phyloP scores from a whole-genome alignment of 2,888 invertebrate genomes.

The Spisula subtruncata region DNA sequence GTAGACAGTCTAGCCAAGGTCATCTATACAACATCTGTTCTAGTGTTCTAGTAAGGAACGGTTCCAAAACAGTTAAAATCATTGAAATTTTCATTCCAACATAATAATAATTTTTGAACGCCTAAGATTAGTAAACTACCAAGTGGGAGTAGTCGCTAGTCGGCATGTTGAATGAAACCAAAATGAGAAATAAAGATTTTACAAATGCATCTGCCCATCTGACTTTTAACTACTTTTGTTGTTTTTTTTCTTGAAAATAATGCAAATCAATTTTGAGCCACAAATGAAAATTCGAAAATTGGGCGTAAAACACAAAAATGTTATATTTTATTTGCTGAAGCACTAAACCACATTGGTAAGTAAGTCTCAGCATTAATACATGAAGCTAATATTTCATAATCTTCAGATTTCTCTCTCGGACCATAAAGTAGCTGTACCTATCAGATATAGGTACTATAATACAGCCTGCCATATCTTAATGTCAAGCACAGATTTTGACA shows the following conservation, averaged over 20 bases:
- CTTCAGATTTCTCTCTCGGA: neutral
- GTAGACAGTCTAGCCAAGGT: too few species aligned
- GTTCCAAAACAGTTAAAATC: too few species aligned
- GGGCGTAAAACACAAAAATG: neutral
- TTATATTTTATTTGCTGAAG: neutral
- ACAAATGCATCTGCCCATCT: neutral
- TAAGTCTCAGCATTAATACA: neutral
- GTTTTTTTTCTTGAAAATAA: neutral
- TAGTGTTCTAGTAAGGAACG: too few species aligned
- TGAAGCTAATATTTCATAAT: conserved; percentile 13
- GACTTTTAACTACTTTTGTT: too few species aligned
- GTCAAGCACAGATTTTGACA: conserved; percentile 19
- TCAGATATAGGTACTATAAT: neutral
- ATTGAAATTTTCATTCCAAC: too few species aligned
- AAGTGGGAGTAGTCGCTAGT: too few species aligned
- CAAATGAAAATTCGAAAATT: neutral
- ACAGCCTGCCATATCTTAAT: conserved; percentile 2
- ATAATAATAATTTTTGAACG: too few species aligned
- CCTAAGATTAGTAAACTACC: too few species aligned
- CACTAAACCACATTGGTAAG: neutral
- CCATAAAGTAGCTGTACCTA: neutral
- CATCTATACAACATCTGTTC: too few species aligned
- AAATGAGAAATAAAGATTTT: neutral
- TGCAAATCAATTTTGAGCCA: neutral
- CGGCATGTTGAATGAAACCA: too few species aligned